Evolutionary conservation across 2,113 vertebrate genomes (phyloP), one percentile per base, ranked within the genome.

Genomic region (Capreolus pygargus): DNA sequence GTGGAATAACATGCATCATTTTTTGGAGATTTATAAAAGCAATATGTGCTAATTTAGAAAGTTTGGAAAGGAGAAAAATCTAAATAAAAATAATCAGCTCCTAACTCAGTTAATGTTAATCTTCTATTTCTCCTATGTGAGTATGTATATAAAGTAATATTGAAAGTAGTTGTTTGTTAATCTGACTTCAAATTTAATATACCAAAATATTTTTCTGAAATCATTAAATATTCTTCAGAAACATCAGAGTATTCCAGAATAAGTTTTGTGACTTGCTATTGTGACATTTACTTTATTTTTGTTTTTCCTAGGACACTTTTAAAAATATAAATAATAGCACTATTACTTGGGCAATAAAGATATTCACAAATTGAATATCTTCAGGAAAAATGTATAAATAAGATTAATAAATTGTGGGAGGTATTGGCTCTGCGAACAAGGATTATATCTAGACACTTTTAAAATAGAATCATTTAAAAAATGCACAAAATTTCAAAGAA

Each of bases 391-490:
- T 87, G 58, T 86, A 81, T 89, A 86, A 96, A 76, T 89, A 95
- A 91, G 78, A 91, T n/a, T 90, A 87, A 93, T 95, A 74, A 67
- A 91, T 47, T 95, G 6, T 83, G 33, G 25, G 25, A 89, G 19
- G 8, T 43, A 87, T 83, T 83, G 60, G 9, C 30, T 94, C 43
- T 54, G 39, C 50, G 89, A 96, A 87, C 23, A 98, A 89, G 52
- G 64, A 92, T 81, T 91, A 33, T 70, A 91, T 79, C 58, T 92
- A 78, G 6, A 86, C 8, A 1, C 27, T 97, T 95, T 94, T 76
- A 76, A 97, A 97, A 97, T 90, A 88, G 27, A 74, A 79, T 95
- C 5, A 89, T 67, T 96, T 92, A 61, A 93, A 94, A 28, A 28
- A 95, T 92, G 28, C 10, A 90, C 55, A 70, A 88, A 87, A 39